These are phyloP conservation scores for Oreochromis tanganicae DNA, from an alignment of 2,113 vertebrate species.

Conservation along the genomic window DNA sequence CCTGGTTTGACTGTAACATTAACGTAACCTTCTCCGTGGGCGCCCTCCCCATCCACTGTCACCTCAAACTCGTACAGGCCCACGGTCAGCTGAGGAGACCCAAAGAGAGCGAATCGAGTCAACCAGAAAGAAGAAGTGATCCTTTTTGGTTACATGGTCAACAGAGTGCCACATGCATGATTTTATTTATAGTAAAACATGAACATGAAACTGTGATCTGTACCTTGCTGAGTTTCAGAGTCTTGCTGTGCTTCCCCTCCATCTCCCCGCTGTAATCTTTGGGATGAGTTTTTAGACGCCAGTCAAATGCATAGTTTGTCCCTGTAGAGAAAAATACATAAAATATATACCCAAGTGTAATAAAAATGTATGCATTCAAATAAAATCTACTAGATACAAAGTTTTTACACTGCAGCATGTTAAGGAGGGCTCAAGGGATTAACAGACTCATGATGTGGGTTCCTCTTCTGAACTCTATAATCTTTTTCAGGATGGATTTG, in stretches of 20 bases:
- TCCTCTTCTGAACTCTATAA: neutral
- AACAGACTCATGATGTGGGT: neutral
- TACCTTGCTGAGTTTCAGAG: constrained; percentile 90
- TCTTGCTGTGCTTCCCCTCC: constrained; percentile 83
- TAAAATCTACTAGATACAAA: neutral
- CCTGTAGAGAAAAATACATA: constrained; percentile 63
- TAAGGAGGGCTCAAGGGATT: neutral
- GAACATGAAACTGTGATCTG: neutral
- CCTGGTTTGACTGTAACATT: constrained; percentile 96
- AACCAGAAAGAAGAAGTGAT: neutral
- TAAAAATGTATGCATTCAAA: neutral
- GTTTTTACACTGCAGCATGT: neutral
- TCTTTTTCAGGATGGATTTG: neutral
- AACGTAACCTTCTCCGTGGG: constrained; percentile 87
- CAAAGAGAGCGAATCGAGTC: neutral
- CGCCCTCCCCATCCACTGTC: constrained; percentile 77
- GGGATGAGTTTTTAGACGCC: constrained; percentile 90
- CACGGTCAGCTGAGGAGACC: constrained; percentile 81
- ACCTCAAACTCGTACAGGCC: constrained; percentile 95
- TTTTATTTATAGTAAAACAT: neutral
- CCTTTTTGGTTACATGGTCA: neutral
- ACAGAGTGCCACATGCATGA: neutral
- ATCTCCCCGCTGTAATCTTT: constrained; percentile 92
- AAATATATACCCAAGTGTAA: neutral
- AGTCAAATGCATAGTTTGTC: constrained; percentile 83